These are phyloP conservation scores for Akabosia matsudoensis DNA, from an alignment of 1,140 invertebrate genomes.

Conservation along the genomic window DNA sequence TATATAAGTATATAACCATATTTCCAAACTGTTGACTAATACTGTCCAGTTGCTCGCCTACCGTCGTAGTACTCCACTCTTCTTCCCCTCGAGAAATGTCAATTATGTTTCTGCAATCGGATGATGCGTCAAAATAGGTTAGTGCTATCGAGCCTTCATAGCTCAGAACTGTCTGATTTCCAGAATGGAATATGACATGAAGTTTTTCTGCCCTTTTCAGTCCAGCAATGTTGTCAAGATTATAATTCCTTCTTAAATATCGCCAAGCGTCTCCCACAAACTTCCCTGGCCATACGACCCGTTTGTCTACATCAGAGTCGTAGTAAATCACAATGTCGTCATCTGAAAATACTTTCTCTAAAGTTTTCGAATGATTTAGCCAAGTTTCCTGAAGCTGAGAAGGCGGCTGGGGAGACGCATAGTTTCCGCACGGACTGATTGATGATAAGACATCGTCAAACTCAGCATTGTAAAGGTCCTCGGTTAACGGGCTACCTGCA, in stretches of 20 bases:
- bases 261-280: constrained; percentile 34
- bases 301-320: constrained; percentile 21
- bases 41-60: background rate
- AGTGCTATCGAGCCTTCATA: background rate
- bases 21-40: constrained; percentile 2
- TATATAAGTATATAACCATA: constrained; percentile 11
- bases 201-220: background rate
- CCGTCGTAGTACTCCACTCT: background rate
- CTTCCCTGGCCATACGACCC: constrained; percentile 23
- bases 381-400: constrained; percentile 28
- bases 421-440: constrained; percentile 26
- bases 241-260: constrained; percentile 28
- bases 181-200: constrained; percentile 9
- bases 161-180: background rate
- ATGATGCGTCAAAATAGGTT: constrained; percentile 1
- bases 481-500: background rate
- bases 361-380: constrained; percentile 21
- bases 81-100: background rate
- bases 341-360: constrained; percentile 26
- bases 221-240: constrained; percentile 26
- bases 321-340: constrained; percentile 32
- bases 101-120: constrained; percentile 6
- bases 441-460: constrained; percentile 21
- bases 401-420: background rate
- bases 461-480: constrained; percentile 6